A percentile compares a stretch with the other conserved stretches of the same genome.
These are phyloP conservation scores for Netta rufina DNA, from an alignment of 2,797 vertebrate genomes.

Conservation along the genomic window DNA sequence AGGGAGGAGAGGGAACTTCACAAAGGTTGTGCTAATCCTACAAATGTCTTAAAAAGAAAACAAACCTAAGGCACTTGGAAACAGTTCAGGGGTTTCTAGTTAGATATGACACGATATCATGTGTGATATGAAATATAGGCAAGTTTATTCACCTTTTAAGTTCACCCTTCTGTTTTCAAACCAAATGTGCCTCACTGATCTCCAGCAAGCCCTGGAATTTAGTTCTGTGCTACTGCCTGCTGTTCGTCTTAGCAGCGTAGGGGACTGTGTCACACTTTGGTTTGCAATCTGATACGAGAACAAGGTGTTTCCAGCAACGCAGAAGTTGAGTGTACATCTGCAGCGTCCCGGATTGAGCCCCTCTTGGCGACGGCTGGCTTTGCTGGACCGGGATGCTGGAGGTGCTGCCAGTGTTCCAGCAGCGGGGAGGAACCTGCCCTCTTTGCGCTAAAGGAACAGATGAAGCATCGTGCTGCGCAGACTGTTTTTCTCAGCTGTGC, in stretches of 20 bases:
- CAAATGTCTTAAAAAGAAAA: neutral
- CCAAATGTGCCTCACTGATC: neutral
- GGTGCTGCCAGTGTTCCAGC: neutral
- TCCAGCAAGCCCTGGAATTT: neutral
- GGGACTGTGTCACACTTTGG: neutral
- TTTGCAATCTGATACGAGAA: neutral
- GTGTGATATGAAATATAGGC: neutral
- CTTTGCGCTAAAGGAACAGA: neutral
- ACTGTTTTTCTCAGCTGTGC: neutral
- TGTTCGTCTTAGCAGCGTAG: neutral
- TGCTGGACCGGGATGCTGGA: neutral
- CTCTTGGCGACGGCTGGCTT: neutral
- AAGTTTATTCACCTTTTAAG: neutral
- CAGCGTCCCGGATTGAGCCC: neutral
- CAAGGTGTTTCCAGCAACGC: neutral
- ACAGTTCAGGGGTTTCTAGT: conserved; percentile 18
- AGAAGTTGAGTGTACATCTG: neutral
- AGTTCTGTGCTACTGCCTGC: neutral
- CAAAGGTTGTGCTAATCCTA: neutral
- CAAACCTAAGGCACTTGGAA: conserved; percentile 25
- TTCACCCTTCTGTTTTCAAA: neutral
- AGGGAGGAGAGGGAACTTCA: neutral
- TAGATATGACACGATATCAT: neutral
- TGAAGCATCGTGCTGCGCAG: neutral
- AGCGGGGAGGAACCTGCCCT: neutral